Evolutionary conservation across 2,797 vertebrate genomes (phyloP), one percentile per base, ranked within the genome.

Genomic region (Acanthornis magna): DNA sequence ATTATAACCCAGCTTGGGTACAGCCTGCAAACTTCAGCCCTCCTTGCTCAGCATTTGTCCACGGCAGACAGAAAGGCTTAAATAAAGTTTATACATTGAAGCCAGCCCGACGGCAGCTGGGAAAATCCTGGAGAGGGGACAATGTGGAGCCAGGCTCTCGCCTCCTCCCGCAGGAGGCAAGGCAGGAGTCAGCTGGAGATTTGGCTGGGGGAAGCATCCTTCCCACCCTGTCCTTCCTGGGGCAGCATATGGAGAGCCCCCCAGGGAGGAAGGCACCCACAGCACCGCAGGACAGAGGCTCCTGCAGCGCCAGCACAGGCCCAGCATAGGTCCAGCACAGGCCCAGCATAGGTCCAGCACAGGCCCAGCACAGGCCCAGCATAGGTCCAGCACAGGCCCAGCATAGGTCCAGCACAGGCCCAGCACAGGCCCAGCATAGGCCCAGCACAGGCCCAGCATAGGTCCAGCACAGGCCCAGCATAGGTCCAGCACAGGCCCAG

Each of bases 201-300:
- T 72, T 61, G n/a, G n/a, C 19, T 27, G 26, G 13, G 16, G 19
- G 16, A 74, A 47, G 19, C 2, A 11, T 42, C 40, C 51, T 70
- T 82, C 48, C 45, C 48, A 70, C 10, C 7, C 18, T 47, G 32
- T 55, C n/a, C 42, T 74, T 58, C 21, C 0, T 1, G 1, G 30
- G 45, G 25, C 54, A 67, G 45, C 19, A 25, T 5, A 2, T 10
- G 43, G 21, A 40, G 22, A 10, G 20, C 12, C n/a, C 9, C 13
- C 9, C 15, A 6, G 0, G 9, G 36, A 63, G 45, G 62, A n/a
- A 38, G 36, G 47, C 1, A 2, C 3, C 2, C 29, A 5, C 11
- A 13, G 11, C 21, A 5, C n/a, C 0, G 0, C 26, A 5, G 32
- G 5, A 0, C 10, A 4, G 54, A 22, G 42, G 5, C 57, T 54